Conservation (phyloP, 2,888 invertebrate genomes). For the Agrilus mali region DNA sequence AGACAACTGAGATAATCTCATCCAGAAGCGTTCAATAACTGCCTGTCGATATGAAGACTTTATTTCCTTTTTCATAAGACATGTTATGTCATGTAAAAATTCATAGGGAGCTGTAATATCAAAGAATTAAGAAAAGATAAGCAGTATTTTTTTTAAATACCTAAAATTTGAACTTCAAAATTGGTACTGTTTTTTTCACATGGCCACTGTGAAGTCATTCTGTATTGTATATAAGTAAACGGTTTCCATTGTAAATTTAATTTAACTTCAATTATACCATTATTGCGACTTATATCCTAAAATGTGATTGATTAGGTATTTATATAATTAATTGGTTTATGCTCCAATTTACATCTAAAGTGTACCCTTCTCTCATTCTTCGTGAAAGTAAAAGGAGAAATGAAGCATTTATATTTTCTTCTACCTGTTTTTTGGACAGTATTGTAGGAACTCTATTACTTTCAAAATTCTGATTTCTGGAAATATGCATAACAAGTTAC, state of each 20-base stretch:
- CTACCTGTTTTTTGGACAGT: constrained; percentile 49
- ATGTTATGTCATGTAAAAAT: constrained; percentile 62
- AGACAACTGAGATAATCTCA: constrained; percentile 47
- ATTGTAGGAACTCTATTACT: constrained; percentile 41
- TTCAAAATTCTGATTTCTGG: constrained; percentile 43
- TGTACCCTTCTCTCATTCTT: constrained; percentile 64
- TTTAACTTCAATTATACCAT: constrained; percentile 46
- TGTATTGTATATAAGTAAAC: constrained; percentile 56
- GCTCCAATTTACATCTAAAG: constrained; percentile 39
- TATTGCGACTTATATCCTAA: constrained; percentile 38
- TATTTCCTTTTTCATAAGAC: constrained; percentile 46
- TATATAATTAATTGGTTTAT: not conserved
- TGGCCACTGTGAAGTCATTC: constrained; percentile 47
- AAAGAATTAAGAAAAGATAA: not conserved
- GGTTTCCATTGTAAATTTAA: constrained; percentile 62
- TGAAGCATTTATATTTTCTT: constrained; percentile 47
- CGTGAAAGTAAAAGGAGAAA: constrained; percentile 56
- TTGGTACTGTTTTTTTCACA: constrained; percentile 31
- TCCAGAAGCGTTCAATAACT: constrained; percentile 53
- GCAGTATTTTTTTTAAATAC: constrained; percentile 15
- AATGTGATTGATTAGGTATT: constrained; percentile 20
- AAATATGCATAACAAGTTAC: constrained; percentile 8
- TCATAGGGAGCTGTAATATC: constrained; percentile 47
- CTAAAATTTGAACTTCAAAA: constrained; percentile 31
- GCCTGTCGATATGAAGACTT: constrained; percentile 52